Evolutionary conservation across 1,140 invertebrate species (phyloP).

Genomic region (Leptinotarsa lineolata): DNA sequence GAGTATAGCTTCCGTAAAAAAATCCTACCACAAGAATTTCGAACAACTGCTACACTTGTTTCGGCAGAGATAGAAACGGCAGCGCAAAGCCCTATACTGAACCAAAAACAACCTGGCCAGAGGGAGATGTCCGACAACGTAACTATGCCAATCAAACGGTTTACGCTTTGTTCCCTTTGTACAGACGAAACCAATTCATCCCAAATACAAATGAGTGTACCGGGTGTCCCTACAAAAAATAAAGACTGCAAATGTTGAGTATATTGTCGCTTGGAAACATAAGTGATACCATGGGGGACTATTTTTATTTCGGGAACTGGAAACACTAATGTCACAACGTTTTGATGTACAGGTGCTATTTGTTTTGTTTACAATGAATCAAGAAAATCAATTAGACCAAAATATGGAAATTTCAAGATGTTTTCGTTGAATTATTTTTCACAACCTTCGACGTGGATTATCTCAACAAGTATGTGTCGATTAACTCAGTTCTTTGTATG

Average conservation of each 20-base stretch:
- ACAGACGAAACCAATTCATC: slow-evolving; percentile 29
- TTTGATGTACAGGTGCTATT: too few relatives aligned
- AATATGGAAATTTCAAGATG: too few relatives aligned
- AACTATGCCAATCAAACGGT: slow-evolving; percentile 45
- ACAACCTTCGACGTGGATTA: too few relatives aligned
- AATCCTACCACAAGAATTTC: slow-evolving; percentile 25
- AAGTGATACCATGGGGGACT: too few relatives aligned
- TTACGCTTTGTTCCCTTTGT: slow-evolving; percentile 38
- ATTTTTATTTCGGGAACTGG: too few relatives aligned
- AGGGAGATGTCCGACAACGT: slow-evolving; percentile 37
- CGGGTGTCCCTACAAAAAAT: neutral
- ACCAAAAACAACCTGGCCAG: slow-evolving; percentile 35
- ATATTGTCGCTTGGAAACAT: too few relatives aligned
- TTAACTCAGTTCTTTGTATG: too few relatives aligned
- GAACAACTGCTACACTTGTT: slow-evolving; percentile 41
- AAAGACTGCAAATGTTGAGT: neutral
- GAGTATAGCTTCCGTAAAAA: neutral
- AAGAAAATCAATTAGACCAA: too few relatives aligned
- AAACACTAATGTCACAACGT: too few relatives aligned
- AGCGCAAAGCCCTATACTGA: slow-evolving; percentile 20
- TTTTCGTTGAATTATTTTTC: too few relatives aligned
- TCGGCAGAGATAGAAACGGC: slow-evolving; percentile 23
- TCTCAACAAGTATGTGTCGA: too few relatives aligned
- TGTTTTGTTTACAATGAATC: too few relatives aligned
- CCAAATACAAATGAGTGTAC: slow-evolving; percentile 23